Percentiles rank a stretch among this genome's conserved stretches.
Evolutionary conservation across 2,113 vertebrate genomes (phyloP).

Genomic region (Tichodroma muraria): DNA sequence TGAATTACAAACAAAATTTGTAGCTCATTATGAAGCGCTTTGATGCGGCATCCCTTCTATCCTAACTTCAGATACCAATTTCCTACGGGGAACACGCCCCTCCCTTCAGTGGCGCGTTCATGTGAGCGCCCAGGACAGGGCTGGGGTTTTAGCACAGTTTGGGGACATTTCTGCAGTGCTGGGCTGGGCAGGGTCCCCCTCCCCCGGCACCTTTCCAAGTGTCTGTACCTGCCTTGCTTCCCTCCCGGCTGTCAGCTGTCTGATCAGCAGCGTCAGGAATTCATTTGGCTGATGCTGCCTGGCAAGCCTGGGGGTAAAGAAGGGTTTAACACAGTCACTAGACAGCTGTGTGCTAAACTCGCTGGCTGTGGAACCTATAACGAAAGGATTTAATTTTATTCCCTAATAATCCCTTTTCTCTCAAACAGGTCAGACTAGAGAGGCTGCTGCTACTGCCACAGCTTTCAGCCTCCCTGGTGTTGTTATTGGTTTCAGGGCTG

Average conservation of each 20-base stretch:
- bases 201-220: background rate
- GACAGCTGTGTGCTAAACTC: background rate
- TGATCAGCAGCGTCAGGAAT: background rate
- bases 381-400: slow-evolving; percentile 13
- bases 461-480: background rate
- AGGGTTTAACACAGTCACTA: slow-evolving; percentile 1
- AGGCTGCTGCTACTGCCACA: background rate
- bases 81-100: background rate
- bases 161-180: background rate
- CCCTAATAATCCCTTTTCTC: slow-evolving; percentile 27
- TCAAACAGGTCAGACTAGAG: background rate
- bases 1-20: slow-evolving; percentile 57
- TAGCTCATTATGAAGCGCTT: slow-evolving; percentile 56
- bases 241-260: background rate
- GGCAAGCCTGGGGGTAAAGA: background rate
- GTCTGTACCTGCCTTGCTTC: background rate
- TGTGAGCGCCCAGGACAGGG: background rate
- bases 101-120: background rate
- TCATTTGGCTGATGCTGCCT: slow-evolving; percentile 17
- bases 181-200: background rate
- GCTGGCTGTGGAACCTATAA: background rate
- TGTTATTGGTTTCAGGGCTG: background rate
- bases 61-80: background rate
- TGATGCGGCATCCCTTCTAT: slow-evolving; percentile 2
- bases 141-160: background rate